Base-by-base conservation (phyloP, 2,888 invertebrate species). In the Sylvicola fuscatus region DNA sequence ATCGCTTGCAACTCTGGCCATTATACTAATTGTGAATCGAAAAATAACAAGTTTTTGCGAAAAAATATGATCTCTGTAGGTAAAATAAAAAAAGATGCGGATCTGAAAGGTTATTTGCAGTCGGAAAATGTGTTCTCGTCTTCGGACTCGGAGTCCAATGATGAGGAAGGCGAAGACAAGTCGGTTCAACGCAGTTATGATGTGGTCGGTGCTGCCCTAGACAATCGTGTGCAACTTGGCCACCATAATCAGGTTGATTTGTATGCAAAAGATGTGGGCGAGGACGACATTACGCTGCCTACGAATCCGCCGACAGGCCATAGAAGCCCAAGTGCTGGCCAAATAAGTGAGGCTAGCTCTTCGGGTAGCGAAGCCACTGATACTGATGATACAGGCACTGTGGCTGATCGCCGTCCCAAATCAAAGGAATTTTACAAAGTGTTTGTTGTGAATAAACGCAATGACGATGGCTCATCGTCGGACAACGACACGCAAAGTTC, bases 361-460 rank as follows among this genome's bases (percentile, higher is more conserved):
- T 51, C 54, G 8, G 50, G 50, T 11, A 49, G 54, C 4, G 52
- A 49, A 7, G 54, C 54, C 17, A 54, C 55, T 2, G 65, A 66
- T 43, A 62, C 59, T 13, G 63, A 65, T 44, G 66, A 65, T 43
- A 64, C 63, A 0, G 73, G 72, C 11, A 64, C 50, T 43, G 69
- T 52, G 48, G 70, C 52, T 49, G 71, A 52, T 58, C 63, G 48
- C 1, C 60, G 62, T 34, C 56, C 62, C 10, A 64, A 63, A 42
- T 47, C 56, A 8, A 61, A 61, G 35, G 53, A 59, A 28, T 77
- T 76, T 48, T 71, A 72, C 27, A 65, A 72, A 37, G 71, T 76
- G 13, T 75, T 75, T 49, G 68, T 75, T 2, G 73, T 76, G 14
- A 76, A 76, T 47, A 70, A 70, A 6, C 47, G 48, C 21, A 21